These are phyloP conservation scores for Stegodyphus mimosarum DNA, from an alignment of 1,140 invertebrate genomes.

Conservation along the genomic window DNA sequence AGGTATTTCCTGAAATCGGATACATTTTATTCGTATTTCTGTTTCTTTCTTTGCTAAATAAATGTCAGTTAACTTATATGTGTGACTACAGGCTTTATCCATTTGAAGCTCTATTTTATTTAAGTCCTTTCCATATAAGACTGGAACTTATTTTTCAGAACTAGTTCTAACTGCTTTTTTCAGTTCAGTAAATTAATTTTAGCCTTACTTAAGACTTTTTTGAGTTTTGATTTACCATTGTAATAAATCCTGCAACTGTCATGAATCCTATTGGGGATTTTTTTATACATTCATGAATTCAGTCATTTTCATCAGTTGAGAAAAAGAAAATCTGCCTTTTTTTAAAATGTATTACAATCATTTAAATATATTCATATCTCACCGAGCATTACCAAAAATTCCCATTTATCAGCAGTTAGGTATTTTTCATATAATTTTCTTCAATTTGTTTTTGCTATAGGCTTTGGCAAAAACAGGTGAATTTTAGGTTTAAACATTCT, in stretches of 20 bases:
- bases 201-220: background rate
- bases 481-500: background rate
- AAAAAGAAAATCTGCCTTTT: background rate
- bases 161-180: background rate
- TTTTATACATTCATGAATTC: background rate
- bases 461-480: background rate
- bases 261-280: background rate
- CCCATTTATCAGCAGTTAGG: background rate
- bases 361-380: background rate
- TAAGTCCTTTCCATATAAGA: background rate
- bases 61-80: background rate
- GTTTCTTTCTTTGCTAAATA: conserved; percentile 29
- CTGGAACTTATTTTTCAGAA: background rate
- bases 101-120: background rate
- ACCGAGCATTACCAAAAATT: background rate
- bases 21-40: conserved; percentile 3
- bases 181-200: background rate
- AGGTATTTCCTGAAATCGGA: background rate
- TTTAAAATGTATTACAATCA: background rate
- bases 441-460: background rate
- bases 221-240: background rate
- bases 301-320: background rate
- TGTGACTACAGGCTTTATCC: background rate
- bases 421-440: background rate
- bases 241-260: background rate